phyloP scores from a whole-genome alignment of 2,888 invertebrate species.

The Magallana nippona region DNA sequence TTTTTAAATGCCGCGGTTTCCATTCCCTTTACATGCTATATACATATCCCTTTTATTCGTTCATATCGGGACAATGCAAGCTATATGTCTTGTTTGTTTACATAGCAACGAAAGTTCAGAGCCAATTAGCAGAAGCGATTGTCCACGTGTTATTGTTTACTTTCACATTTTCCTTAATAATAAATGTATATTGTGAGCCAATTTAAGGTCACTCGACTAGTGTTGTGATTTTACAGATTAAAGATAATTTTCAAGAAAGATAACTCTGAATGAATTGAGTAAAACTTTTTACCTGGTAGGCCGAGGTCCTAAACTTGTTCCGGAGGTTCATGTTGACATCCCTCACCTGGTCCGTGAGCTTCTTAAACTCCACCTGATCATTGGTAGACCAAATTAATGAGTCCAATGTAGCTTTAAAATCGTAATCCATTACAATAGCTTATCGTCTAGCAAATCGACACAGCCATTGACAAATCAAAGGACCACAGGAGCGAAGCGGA shows the following conservation, averaged over 20 bases:
- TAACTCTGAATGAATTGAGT: neutral
- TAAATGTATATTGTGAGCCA: conserved; percentile 13
- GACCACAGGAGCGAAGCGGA: neutral
- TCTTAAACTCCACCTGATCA: conserved; percentile 69
- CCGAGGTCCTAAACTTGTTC: conserved; percentile 64
- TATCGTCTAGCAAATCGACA: conserved; percentile 21
- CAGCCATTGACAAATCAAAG: neutral
- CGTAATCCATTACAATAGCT: conserved; percentile 1
- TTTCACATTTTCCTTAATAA: conserved; percentile 1
- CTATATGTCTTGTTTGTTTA: conserved; percentile 50
- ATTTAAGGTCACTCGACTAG: too few species aligned
- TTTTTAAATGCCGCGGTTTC: neutral
- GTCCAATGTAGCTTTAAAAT: conserved; percentile 41
- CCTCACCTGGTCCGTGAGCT: conserved; percentile 66
- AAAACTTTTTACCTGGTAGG: conserved; percentile 62
- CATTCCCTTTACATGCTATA: neutral
- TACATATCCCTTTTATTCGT: neutral
- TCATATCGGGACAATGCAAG: conserved; percentile 21
- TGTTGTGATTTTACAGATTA: neutral
- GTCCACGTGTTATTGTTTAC: conserved; percentile 50
- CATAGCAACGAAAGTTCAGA: conserved; percentile 47
- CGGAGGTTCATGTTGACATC: conserved; percentile 66
- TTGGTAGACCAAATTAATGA: conserved; percentile 56
- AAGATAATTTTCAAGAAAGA: neutral
- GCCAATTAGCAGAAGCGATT: conserved; percentile 37